Evolutionary conservation across 1,140 invertebrate genomes (phyloP), one percentile per base, ranked within the genome.

Genomic region (Pseudachorutes palmiensis): DNA sequence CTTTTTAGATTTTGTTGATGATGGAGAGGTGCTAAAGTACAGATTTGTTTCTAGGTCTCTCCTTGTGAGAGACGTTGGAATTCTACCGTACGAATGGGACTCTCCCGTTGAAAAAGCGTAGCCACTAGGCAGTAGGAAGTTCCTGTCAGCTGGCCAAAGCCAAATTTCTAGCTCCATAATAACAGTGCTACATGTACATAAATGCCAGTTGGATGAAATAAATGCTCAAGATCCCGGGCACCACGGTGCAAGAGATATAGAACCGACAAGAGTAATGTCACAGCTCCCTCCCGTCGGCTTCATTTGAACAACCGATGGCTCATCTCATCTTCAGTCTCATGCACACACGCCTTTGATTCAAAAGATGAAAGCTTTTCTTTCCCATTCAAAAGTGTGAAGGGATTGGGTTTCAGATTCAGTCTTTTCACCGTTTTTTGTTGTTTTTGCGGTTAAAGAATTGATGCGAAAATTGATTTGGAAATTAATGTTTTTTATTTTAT

Each of bases 331-430:
- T n/a, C n/a, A n/a, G n/a, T n/a, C n/a, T n/a, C n/a, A n/a, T n/a
- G n/a, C n/a, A n/a, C n/a, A n/a, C n/a, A n/a, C n/a, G n/a, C n/a
- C n/a, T n/a, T n/a, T n/a, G n/a, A n/a, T n/a, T 45, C 36, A 45
- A 45, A 45, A 45, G 36, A 45, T n/a, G 31, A 67, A 67, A 33
- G 59, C 45, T 29, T 63, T 63, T 63, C 41, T 45, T 63, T 30
- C 59, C 41, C n/a, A 45, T 63, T 63, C 45, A 48, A 48, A 22
- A 30, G 26, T 45, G 28, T 28, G 33, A 26, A 45, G n/a, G n/a
- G n/a, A n/a, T n/a, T n/a, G n/a, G n/a, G n/a, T n/a, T n/a, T n/a
- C n/a, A n/a, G n/a, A n/a, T n/a, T n/a, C n/a, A n/a, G n/a, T n/a
- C n/a, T n/a, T n/a, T n/a, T n/a, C n/a, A n/a, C n/a, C 41, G 45